These are phyloP conservation scores for Xenotilapia flavipinnis DNA, from an alignment of 2,113 vertebrate species.

Conservation along the genomic window DNA sequence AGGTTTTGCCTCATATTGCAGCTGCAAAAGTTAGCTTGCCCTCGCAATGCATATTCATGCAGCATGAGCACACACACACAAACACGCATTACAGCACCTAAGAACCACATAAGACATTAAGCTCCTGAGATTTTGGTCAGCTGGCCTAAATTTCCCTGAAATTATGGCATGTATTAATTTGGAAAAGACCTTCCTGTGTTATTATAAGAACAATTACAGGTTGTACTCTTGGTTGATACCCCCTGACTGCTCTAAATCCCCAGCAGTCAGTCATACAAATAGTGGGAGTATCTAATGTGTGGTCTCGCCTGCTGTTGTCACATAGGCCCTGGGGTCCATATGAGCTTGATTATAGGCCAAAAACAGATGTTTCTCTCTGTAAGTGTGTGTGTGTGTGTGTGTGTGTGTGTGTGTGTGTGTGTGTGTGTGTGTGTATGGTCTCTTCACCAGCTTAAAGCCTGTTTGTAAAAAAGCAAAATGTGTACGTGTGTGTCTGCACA, in stretches of 20 bases:
- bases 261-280: conserved; percentile 2
- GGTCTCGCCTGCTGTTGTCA: conserved; percentile 35
- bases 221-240: conserved; percentile 33
- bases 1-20: conserved; percentile 31
- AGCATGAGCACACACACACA: too few relatives aligned
- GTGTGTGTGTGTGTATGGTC: not conserved
- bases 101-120: not conserved
- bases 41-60: conserved; percentile 36
- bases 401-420: not conserved
- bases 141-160: conserved; percentile 37
- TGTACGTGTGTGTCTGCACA: not conserved
- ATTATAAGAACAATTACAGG: conserved; percentile 44
- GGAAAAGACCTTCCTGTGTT: conserved; percentile 25
- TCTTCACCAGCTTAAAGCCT: not conserved
- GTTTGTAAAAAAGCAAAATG: not conserved
- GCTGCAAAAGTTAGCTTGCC: not conserved
- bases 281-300: conserved; percentile 23
- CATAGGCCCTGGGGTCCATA: conserved; percentile 31
- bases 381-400: not conserved
- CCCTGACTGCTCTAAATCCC: not conserved
- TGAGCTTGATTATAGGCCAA: conserved; percentile 46
- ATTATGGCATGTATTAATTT: conserved; percentile 18
- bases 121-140: not conserved
- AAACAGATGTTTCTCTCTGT: conserved; percentile 54
- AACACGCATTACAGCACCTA: not conserved